phyloP scores from a whole-genome alignment of 1,140 invertebrate species.

The Pachypeltis micranthus region DNA sequence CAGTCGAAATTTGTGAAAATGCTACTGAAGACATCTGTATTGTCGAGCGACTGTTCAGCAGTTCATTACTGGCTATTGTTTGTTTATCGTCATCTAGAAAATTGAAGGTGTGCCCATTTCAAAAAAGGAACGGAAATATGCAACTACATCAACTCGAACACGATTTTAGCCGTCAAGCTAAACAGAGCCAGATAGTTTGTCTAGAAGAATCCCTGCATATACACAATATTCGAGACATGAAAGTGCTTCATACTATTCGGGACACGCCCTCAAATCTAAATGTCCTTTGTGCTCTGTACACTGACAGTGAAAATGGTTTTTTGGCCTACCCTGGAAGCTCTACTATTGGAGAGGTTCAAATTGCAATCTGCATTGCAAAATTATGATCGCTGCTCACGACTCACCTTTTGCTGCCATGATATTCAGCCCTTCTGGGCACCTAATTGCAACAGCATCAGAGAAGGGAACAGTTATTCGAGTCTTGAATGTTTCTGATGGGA shows the following conservation, averaged over 20 bases:
- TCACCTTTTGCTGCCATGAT: slow-evolving; percentile 88
- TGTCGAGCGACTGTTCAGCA: slow-evolving; percentile 92
- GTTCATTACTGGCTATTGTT: slow-evolving; percentile 90
- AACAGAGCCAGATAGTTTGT: slow-evolving; percentile 95
- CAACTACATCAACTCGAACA: slow-evolving; percentile 95
- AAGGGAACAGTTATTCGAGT: slow-evolving; percentile 97
- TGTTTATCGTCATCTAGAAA: slow-evolving; percentile 82
- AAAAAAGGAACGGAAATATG: slow-evolving; percentile 98
- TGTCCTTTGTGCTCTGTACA: slow-evolving; percentile 85
- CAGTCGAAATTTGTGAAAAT: slow-evolving; percentile 80
- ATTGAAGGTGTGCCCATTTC: slow-evolving; percentile 93
- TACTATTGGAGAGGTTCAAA: slow-evolving; percentile 89
- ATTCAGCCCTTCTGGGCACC: slow-evolving; percentile 78
- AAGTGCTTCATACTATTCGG: slow-evolving; percentile 92
- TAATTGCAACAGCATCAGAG: slow-evolving; percentile 88
- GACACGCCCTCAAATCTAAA: slow-evolving; percentile 91
- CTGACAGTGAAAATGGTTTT: slow-evolving; percentile 76
- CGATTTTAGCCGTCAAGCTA: slow-evolving; percentile 89
- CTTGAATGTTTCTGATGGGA: slow-evolving; percentile 76
- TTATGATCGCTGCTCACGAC: slow-evolving; percentile 93
- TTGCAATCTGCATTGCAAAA: slow-evolving; percentile 92
- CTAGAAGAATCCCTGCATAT: slow-evolving; percentile 95
- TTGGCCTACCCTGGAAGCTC: slow-evolving; percentile 93
- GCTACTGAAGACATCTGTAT: slow-evolving; percentile 79
- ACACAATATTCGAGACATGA: slow-evolving; percentile 98